Evolutionary conservation across 2,797 vertebrate genomes (phyloP).

Genomic region (Dicrostonyx torquatus): DNA sequence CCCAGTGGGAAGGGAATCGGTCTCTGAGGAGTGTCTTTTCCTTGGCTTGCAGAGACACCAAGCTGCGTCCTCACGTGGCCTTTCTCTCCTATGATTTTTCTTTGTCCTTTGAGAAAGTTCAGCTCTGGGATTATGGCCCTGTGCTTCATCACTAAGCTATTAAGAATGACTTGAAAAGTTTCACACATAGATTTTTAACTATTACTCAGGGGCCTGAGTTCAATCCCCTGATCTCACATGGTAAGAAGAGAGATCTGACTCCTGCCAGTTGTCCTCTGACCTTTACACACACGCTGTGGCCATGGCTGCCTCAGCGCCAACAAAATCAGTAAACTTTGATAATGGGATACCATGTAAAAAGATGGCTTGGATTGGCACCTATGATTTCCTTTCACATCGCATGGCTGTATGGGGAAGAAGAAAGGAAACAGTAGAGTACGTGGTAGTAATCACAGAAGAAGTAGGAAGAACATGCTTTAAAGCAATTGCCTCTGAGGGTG

Average conservation of each 20-base stretch:
- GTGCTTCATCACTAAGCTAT: not conserved
- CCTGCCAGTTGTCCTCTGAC: not conserved
- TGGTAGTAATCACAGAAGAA: not conserved
- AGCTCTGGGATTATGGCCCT: not conserved
- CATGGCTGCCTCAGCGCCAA: not conserved
- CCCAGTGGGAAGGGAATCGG: not conserved
- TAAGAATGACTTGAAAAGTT: not conserved
- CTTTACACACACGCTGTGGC: not conserved
- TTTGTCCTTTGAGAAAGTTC: not conserved
- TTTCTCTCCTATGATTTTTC: not conserved
- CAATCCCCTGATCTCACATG: not conserved
- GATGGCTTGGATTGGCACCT: not conserved
- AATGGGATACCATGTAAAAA: not conserved
- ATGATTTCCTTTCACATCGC: not conserved
- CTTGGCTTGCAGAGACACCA: not conserved
- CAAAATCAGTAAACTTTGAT: not conserved
- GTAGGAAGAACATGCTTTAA: slow-evolving; percentile 7
- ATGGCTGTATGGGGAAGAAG: not conserved
- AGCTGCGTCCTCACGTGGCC: not conserved
- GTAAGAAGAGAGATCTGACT: not conserved
- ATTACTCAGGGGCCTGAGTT: not conserved
- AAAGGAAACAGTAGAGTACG: not conserved
- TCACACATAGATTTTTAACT: not conserved
- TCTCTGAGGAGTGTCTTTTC: not conserved
- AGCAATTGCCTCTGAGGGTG: not conserved